A percentile compares a stretch with the other conserved stretches of the same genome.
phyloP scores from a whole-genome alignment of 2,113 vertebrate species.

The Psophia crepitans region DNA sequence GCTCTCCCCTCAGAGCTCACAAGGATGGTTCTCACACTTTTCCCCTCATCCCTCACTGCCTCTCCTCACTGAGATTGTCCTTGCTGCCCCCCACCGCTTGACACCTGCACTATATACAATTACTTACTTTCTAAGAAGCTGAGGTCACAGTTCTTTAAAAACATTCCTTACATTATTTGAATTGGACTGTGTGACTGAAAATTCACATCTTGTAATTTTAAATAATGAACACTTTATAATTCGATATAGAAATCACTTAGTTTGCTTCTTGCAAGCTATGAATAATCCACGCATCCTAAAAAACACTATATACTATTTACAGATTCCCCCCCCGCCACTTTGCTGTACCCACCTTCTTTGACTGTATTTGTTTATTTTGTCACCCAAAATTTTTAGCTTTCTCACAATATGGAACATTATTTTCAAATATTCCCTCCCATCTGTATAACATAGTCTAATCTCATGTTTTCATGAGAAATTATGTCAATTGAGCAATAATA shows the following conservation, averaged over 20 bases:
- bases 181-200: not conserved
- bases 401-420: not conserved
- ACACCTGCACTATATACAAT: not conserved
- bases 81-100: fast-evolving
- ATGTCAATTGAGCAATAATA: not conserved
- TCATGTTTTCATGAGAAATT: not conserved
- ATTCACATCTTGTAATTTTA: not conserved
- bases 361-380: not conserved
- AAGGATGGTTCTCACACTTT: not conserved
- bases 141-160: not conserved
- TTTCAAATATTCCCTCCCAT: not conserved
- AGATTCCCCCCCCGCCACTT: not conserved
- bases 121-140: not conserved
- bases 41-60: not conserved
- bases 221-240: not conserved
- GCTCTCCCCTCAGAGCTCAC: fast-evolving
- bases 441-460: not conserved
- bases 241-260: not conserved
- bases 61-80: not conserved
- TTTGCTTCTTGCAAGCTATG: not conserved
- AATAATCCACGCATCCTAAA: not conserved
- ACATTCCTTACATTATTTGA: not conserved
- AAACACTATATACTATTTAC: not conserved
- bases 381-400: not conserved
- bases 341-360: not conserved